phyloP scores from a whole-genome alignment of 2,888 invertebrate genomes.

The Melitaea athalia region DNA sequence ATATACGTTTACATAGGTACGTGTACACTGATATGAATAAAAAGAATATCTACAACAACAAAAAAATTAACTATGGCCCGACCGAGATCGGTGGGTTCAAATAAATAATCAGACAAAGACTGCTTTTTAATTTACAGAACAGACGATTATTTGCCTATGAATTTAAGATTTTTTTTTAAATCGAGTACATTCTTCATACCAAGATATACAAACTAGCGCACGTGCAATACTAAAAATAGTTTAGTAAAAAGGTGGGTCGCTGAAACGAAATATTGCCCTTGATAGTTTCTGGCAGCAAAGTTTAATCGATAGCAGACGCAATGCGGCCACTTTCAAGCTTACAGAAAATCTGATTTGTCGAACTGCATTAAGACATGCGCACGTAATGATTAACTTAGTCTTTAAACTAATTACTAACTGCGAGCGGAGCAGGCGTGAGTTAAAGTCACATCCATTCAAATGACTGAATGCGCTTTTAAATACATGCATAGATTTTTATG shows the following conservation, averaged over 20 bases:
- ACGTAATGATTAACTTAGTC: constrained; percentile 7
- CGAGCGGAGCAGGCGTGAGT: too few species aligned
- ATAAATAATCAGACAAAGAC: too few species aligned
- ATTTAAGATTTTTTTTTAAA: background rate
- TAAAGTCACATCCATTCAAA: background rate
- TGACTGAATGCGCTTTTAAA: too few species aligned
- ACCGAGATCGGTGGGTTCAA: too few species aligned
- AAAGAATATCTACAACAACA: too few species aligned
- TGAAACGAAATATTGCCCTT: constrained; percentile 39
- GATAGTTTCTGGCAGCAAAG: constrained; percentile 45
- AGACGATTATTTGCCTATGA: too few species aligned
- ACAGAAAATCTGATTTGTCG: constrained; percentile 31
- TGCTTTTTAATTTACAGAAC: too few species aligned
- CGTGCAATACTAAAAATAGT: background rate
- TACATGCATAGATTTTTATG: too few species aligned
- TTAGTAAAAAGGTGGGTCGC: constrained; percentile 25
- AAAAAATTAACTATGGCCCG: too few species aligned
- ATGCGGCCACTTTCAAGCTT: constrained; percentile 44
- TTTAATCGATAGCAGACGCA: constrained; percentile 51
- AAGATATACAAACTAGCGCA: background rate
- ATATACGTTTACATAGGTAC: too few species aligned
- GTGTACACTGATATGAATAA: too few species aligned
- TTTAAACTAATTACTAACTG: background rate
- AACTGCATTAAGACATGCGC: constrained; percentile 24
- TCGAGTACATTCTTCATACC: background rate